These are phyloP conservation scores for Drosophila murphyi DNA, from an alignment of 1,140 invertebrate species.

Conservation along the genomic window DNA sequence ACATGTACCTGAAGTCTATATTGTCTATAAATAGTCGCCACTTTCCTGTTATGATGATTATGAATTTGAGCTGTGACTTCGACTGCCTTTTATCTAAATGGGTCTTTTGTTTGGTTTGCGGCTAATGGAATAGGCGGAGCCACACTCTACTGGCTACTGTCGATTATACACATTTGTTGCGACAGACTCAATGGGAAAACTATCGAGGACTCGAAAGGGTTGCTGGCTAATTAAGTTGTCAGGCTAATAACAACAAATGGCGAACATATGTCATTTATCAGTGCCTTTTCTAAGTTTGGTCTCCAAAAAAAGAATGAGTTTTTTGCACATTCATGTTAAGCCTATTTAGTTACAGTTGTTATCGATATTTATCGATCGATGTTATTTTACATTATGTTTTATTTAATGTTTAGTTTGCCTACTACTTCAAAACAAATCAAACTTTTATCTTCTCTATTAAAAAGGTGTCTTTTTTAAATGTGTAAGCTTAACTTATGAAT, in stretches of 20 bases:
- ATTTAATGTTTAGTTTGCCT: no score
- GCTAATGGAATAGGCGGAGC: conserved; percentile 68
- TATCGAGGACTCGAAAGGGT: conserved; percentile 20
- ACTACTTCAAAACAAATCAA: no score
- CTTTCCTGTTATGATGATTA: conserved; percentile 71
- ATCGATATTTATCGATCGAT: no score
- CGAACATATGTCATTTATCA: conserved; percentile 49
- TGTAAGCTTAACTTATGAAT: no score
- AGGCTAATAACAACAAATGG: conserved; percentile 51
- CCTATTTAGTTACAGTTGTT: no score
- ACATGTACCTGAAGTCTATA: neutral
- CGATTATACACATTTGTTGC: conserved; percentile 62
- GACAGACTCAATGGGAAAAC: conserved; percentile 19
- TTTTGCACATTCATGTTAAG: no score
- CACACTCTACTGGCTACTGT: conserved; percentile 14
- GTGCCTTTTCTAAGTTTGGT: no score
- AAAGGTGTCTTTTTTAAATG: no score
- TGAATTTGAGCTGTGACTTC: conserved; percentile 55
- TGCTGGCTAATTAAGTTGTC: conserved; percentile 69
- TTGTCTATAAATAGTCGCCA: conserved; percentile 61
- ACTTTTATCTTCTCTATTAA: no score
- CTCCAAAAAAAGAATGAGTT: no score
- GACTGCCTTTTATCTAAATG: conserved; percentile 73
- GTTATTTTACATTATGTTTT: no score
- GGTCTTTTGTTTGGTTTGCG: conserved; percentile 71